Percentiles rank a stretch among this genome's conserved stretches.
phyloP scores from a whole-genome alignment of 2,888 invertebrate species.

The Lasioglossum malachurum region DNA sequence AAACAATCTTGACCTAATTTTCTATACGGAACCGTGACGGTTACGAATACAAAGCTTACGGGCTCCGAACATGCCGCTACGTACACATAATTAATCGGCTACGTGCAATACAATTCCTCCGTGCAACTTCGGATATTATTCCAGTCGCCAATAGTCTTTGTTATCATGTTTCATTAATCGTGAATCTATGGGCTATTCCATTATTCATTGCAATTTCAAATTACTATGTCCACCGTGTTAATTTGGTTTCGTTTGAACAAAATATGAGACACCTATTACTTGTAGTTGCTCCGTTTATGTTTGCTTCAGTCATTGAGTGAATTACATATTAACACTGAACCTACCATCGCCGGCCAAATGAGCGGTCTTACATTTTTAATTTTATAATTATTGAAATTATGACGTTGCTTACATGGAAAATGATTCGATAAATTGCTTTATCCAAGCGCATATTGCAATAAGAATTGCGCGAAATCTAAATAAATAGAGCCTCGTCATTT shows the following conservation, averaged over 20 bases:
- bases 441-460: no score
- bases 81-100: neutral
- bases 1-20: constrained; percentile 1
- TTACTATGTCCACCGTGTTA: neutral
- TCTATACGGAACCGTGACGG: neutral
- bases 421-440: no score
- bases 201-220: neutral
- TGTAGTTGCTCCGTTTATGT: no score
- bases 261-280: no score
- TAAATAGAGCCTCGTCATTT: no score
- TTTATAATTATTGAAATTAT: no score
- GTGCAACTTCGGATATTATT: neutral
- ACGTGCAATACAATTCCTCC: neutral
- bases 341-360: no score
- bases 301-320: no score
- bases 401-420: no score
- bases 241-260: neutral
- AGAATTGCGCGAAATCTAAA: no score
- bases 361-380: no score
- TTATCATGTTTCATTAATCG: neutral
- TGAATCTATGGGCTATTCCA: neutral
- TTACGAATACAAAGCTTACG: neutral
- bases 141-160: neutral
- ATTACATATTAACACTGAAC: no score
- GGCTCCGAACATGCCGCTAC: neutral